Base-by-base conservation (phyloP, 2,113 vertebrate genomes). In the Silurus asotus region DNA sequence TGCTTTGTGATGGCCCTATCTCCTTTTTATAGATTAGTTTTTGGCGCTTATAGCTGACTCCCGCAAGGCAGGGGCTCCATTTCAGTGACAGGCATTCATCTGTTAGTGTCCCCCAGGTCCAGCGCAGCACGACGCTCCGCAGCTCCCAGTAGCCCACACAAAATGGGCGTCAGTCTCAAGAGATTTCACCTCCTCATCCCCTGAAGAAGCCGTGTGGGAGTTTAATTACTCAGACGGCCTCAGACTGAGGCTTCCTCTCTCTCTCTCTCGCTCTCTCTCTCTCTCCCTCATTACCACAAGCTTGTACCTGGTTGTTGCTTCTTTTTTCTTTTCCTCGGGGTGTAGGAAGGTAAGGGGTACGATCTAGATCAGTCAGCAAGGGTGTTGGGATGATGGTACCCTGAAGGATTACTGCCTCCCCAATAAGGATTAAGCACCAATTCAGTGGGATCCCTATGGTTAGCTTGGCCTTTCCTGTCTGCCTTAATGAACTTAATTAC, bases 21-120 rank as follows among this genome's bases (percentile, higher is more conserved):
- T 83, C 81, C 81, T 67, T 80, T 81, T 82, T 86, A 88, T 65
- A 88, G 89, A 88, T 87, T 78, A 82, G 87, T 88, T 90, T 90
- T 85, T 72, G 62, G 81, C 78, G 62, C 82, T 82, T 78, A 55
- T 59, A 87, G 85, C 49, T 49, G 82, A 87, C 87, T 90, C 87
- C 89, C 70, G 19, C 75, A 78, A 87, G 89, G 85, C 78, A 62
- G 72, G 77, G 81, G 82, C 87, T 90, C 84, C 82, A 87, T 88
- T 88, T 90, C 87, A 90, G 83, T 86, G 88, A 89, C 89, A 90
- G 87, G 86, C 87, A 81, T 88, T 90, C 89, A 88, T 90, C 86
- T 88, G 89, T 86, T 85, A 72, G 81, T 20, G 76, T 87, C 88
- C 85, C 89, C 65, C 87, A 74, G 85, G 82, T 76, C 87, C 78